These are phyloP conservation scores for Kudoa iwatai DNA, from an alignment of 30 jellyfish, hydroid and myxozoan species.

Conservation along the genomic window DNA sequence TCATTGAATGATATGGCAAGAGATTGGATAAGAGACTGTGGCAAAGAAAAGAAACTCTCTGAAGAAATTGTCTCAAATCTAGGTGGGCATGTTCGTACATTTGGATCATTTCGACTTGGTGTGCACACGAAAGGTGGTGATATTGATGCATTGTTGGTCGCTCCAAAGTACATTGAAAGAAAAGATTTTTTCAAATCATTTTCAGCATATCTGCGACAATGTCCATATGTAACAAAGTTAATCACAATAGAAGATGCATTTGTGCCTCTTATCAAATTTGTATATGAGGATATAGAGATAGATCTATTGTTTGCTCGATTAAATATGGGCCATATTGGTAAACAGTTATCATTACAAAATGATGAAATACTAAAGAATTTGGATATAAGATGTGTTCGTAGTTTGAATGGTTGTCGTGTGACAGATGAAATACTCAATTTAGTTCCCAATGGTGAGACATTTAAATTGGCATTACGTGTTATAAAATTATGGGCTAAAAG, in stretches of 20 bases:
- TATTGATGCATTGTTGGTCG: conserved; percentile 68
- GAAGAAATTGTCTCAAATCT: too few relatives aligned
- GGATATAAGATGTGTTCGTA: conserved; percentile 71
- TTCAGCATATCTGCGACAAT: conserved; percentile 24
- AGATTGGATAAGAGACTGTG: too few relatives aligned
- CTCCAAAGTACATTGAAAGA: conserved; percentile 54
- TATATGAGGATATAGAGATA: conserved; percentile 77
- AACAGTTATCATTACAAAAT: conserved; percentile 22
- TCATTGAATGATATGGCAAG: too few relatives aligned
- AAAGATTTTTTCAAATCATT: conserved; percentile 56
- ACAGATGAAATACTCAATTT: conserved; percentile 61
- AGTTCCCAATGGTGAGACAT: conserved; percentile 38
- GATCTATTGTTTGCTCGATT: conserved; percentile 68
- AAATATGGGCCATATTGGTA: conserved; percentile 40
- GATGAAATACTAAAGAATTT: conserved; percentile 27
- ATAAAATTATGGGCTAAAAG: conserved; percentile 79
- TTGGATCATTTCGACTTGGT: conserved; percentile 88
- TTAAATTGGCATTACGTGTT: conserved; percentile 42
- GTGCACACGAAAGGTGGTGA: conserved; percentile 98
- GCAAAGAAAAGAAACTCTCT: too few relatives aligned
- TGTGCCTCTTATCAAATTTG: conserved; percentile 83
- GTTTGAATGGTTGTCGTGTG: conserved; percentile 93
- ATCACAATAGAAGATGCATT: conserved; percentile 66
- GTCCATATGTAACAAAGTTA: conserved; percentile 47
- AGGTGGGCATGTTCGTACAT: conserved; percentile 79